These are phyloP conservation scores for Chelidonichthys spinosus DNA, from an alignment of 2,797 vertebrate species.

Conservation along the genomic window DNA sequence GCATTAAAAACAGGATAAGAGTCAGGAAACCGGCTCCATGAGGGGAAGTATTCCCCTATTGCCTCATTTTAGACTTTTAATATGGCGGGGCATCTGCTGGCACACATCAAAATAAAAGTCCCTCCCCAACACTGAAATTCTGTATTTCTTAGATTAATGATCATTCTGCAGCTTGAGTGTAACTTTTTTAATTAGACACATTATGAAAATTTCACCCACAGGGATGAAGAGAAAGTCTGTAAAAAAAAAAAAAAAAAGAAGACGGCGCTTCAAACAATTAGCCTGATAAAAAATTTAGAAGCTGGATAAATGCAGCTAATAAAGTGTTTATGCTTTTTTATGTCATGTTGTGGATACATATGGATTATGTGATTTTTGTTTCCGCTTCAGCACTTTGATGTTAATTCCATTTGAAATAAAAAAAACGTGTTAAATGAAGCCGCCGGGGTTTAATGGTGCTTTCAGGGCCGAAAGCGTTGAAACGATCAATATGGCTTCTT, in stretches of 20 bases:
- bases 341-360: conserved; percentile 1
- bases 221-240: not conserved
- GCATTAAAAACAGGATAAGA: conserved; percentile 13
- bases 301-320: conserved; percentile 9
- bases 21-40: not conserved
- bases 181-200: conserved; percentile 42
- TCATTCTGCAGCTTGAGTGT: conserved; percentile 8
- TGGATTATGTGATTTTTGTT: conserved; percentile 38
- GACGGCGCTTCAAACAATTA: conserved; percentile 40
- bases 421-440: conserved; percentile 3
- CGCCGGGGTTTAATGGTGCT: not conserved
- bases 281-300: conserved; percentile 34
- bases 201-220: conserved; percentile 18
- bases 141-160: conserved; percentile 16
- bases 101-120: conserved; percentile 17
- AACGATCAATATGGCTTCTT: conserved; percentile 6
- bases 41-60: not conserved
- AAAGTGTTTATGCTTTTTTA: conserved; percentile 13
- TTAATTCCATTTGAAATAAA: conserved; percentile 25
- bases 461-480: not conserved
- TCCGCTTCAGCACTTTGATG: not conserved
- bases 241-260: not conserved
- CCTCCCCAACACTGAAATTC: not conserved
- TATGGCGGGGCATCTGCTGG: conserved; percentile 8
- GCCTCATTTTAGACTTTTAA: conserved; percentile 13